These are phyloP conservation scores for Craniophora ligustri DNA, from an alignment of 2,888 invertebrate species.

Conservation along the genomic window DNA sequence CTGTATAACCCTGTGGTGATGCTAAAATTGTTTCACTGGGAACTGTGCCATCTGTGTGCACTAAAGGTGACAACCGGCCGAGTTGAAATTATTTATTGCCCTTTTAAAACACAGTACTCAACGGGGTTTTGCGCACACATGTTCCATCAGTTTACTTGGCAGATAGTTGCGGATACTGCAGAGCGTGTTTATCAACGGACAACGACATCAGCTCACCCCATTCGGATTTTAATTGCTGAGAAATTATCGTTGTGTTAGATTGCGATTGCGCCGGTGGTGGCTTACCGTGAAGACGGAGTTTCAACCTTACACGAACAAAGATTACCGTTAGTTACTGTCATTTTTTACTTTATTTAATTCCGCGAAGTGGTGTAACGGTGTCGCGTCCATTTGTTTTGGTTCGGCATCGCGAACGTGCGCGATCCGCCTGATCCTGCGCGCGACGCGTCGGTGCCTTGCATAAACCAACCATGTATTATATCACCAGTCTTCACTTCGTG, in stretches of 20 bases:
- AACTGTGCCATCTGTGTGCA: conserved; percentile 78
- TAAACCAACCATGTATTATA: conserved; percentile 59
- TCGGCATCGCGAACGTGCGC: conserved; percentile 64
- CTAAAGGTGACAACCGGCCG: conserved; percentile 75
- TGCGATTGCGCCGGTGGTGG: conserved; percentile 60
- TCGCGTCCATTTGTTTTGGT: conserved; percentile 85
- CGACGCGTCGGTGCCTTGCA: conserved; percentile 49
- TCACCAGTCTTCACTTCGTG: conserved; percentile 51
- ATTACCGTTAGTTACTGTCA: conserved; percentile 82
- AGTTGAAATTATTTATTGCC: conserved; percentile 71
- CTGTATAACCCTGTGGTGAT: conserved; percentile 47
- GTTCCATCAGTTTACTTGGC: conserved; percentile 52
- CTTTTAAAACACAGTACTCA: conserved; percentile 64
- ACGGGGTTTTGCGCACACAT: conserved; percentile 57
- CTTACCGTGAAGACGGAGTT: conserved; percentile 71
- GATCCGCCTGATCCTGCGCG: conserved; percentile 33
- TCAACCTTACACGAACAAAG: conserved; percentile 78
- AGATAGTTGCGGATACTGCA: conserved; percentile 51
- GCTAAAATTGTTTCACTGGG: conserved; percentile 73
- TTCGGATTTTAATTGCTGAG: conserved; percentile 71
- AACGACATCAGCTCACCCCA: conserved; percentile 46
- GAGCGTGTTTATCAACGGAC: conserved; percentile 37
- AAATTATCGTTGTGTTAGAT: conserved; percentile 64
- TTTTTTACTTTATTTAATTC: conserved; percentile 83
- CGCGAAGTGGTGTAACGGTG: conserved; percentile 86